Evolutionary conservation across 2,888 invertebrate genomes (phyloP).

Genomic region (Lumbricus terrestris): DNA sequence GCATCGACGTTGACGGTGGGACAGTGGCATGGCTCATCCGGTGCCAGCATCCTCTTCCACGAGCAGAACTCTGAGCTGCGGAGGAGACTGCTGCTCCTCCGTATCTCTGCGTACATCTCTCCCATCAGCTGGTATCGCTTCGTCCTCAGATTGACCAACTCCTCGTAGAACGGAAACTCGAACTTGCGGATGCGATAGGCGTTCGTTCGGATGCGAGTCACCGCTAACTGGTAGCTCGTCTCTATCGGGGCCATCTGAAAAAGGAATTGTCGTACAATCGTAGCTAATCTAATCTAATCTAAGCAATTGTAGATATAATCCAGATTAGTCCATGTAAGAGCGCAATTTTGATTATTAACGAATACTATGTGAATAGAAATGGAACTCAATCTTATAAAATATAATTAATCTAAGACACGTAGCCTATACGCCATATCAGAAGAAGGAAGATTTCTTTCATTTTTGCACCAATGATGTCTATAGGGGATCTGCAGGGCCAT

Average conservation of each 20-base stretch:
- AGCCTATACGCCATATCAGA: neutral
- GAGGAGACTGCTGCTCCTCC: constrained; percentile 33
- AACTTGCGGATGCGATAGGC: constrained; percentile 52
- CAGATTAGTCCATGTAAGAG: too few species aligned
- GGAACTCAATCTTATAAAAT: too few species aligned
- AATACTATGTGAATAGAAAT: neutral
- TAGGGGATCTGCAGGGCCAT: neutral
- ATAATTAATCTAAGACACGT: too few species aligned
- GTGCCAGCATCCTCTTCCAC: constrained; percentile 39
- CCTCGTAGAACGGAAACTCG: constrained; percentile 54
- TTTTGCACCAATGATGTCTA: neutral
- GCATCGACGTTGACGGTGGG: constrained; percentile 31
- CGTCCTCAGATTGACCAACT: constrained; percentile 49
- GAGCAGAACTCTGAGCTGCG: constrained; percentile 41
- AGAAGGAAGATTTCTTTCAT: neutral
- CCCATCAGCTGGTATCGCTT: constrained; percentile 46
- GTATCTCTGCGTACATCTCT: constrained; percentile 40
- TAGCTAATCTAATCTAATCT: neutral
- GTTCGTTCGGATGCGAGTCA: constrained; percentile 50
- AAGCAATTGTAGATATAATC: neutral
- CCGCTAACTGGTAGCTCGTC: constrained; percentile 48
- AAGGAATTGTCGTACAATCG: neutral
- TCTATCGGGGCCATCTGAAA: constrained; percentile 50
- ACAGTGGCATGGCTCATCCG: constrained; percentile 36
- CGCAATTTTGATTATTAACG: too few species aligned